Evolutionary conservation across 2,113 vertebrate genomes (phyloP), one percentile per base, ranked within the genome.

Genomic region (Tupaia chinensis): DNA sequence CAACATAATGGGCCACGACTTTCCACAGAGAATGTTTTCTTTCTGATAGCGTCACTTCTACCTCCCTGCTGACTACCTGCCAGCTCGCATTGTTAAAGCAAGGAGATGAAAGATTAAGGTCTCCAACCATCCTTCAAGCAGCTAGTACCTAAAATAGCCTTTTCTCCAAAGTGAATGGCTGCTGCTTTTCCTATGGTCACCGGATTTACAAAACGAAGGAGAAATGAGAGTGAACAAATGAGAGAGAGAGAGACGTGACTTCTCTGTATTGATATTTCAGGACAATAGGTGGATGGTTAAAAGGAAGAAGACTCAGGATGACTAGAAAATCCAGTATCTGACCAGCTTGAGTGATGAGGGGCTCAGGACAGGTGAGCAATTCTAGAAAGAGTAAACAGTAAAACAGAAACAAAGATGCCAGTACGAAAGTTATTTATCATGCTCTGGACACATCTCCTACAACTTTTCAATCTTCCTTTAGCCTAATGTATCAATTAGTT

Each of bases 1-100:
- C 16, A 58, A 91, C 76, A 96, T 87, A 96, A 95, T 63, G 86
- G 91, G 61, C 83, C 70, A 90, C 79, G 77, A 77, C 94, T 96
- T 93, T 97, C 96, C 79, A 66, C 81, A 32, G 83, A 56, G 89
- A 91, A 88, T 95, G 74, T 91, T 95, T 96, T 94, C 66, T 94
- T 94, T 95, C 93, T 74, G 90, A 97, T 96, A 94, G 63, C 87
- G 85, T 63, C 53, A 63, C 72, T 83, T 83, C 77, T 61, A 53
- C 79, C 76, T 95, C 76, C 78, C 91, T 63, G 60, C 93, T 87
- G 96, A 92, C 93, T 94, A 25, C 60, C 83, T 61, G 89, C 82
- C 82, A 95, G 79, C 22, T 10, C 44, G 86, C 79, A 96, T 81
- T 94, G 89, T 95, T 94, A 89, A 13, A 93, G 85, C 79, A 97